These are phyloP conservation scores for Hydractinia echinata DNA, from an alignment of 30 jellyfish, hydroid and myxozoan species.

Conservation along the genomic window DNA sequence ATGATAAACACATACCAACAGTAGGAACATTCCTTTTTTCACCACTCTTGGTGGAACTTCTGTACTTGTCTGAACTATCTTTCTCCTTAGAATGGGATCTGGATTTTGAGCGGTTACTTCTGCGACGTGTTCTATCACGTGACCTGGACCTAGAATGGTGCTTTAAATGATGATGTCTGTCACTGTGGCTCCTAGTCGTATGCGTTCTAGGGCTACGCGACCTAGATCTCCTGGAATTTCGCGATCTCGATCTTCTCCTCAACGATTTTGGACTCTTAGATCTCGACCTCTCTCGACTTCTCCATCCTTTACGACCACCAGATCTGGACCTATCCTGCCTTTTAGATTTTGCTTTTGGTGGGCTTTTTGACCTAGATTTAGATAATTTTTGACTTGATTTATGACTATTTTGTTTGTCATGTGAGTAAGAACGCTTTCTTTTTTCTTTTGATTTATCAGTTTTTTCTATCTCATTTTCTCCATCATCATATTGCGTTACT, in stretches of 20 bases:
- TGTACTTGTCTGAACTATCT: too few species aligned
- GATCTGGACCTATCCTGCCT: neutral
- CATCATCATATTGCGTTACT: constrained; percentile 28
- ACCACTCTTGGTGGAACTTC: too few species aligned
- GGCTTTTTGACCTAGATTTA: constrained; percentile 17
- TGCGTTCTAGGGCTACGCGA: neutral
- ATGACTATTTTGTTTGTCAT: neutral
- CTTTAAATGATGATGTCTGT: neutral
- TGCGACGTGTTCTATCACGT: neutral
- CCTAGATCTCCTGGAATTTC: neutral
- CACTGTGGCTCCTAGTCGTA: neutral
- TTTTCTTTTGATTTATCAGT: neutral
- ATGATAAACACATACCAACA: too few species aligned
- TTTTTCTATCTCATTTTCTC: neutral
- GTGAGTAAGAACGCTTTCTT: neutral
- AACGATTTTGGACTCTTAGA: neutral
- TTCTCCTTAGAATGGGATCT: neutral
- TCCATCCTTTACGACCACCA: neutral
- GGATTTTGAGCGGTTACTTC: neutral
- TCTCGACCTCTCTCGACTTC: neutral
- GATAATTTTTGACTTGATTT: neutral
- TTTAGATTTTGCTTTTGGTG: neutral
- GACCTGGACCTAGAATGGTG: constrained; percentile 10
- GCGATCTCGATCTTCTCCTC: neutral
- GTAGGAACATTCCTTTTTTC: too few species aligned